Conservation (phyloP, 2,113 vertebrate species). For the Orycteropus afer region DNA sequence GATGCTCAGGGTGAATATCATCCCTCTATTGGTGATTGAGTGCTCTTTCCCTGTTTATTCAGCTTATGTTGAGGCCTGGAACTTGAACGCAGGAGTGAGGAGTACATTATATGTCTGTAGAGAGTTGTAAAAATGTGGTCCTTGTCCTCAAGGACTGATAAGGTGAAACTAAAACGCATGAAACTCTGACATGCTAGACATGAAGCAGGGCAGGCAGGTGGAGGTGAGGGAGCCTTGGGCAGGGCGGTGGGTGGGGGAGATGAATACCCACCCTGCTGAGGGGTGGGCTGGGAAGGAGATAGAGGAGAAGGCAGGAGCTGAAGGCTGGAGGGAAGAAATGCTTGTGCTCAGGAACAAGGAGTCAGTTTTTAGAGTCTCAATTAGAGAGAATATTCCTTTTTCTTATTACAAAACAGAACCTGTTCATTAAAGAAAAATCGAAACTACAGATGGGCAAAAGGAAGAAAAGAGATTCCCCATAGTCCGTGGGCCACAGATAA, state of each 20-base stretch:
- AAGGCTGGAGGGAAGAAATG: neutral
- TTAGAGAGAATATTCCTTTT: neutral
- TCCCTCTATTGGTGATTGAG: neutral
- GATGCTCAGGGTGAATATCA: neutral
- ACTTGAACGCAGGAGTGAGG: accelerated
- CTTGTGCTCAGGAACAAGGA: accelerated
- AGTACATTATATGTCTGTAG: neutral
- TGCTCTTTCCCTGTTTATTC: accelerated
- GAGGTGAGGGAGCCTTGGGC: neutral
- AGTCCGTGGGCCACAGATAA: neutral
- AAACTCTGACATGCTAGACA: too few relatives aligned
- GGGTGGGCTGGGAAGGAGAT: neutral
- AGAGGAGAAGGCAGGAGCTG: accelerated
- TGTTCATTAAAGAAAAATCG: neutral
- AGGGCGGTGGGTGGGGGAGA: neutral
- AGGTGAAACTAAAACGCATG: accelerated
- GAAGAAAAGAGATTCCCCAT: neutral
- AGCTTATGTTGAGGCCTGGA: accelerated
- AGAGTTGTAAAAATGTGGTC: neutral
- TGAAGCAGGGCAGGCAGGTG: neutral
- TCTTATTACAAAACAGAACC: neutral
- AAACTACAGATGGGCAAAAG: neutral
- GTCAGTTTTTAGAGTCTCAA: neutral
- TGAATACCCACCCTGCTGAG: neutral
- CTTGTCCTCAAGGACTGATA: neutral